A percentile compares a stretch with the other conserved stretches of the same genome.
Evolutionary conservation across 2,113 vertebrate species (phyloP).

Genomic region (Trogon melanurus): DNA sequence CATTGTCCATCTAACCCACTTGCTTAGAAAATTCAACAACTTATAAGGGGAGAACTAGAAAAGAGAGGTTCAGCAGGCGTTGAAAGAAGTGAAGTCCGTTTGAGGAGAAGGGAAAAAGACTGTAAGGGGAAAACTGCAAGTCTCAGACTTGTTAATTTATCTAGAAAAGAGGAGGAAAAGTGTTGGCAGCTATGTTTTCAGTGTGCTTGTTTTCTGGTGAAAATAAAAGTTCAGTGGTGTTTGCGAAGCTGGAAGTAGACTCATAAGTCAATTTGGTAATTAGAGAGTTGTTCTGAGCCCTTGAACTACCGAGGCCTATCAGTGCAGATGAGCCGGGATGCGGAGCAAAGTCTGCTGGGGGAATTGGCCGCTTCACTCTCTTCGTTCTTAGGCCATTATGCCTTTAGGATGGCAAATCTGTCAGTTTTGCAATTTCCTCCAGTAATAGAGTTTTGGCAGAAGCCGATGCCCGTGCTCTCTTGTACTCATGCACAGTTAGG

Average conservation of each 20-base stretch:
- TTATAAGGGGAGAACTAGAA: not conserved
- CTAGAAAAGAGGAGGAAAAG: not conserved
- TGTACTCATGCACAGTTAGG: conserved; percentile 43
- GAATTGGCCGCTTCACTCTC: not conserved
- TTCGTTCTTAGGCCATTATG: conserved; percentile 1
- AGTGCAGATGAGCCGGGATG: not conserved
- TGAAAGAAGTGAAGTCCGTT: not conserved
- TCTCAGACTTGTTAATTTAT: not conserved
- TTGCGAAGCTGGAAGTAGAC: not conserved
- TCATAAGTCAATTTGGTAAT: not conserved
- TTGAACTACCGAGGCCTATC: not conserved
- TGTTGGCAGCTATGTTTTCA: not conserved
- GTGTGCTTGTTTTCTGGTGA: not conserved
- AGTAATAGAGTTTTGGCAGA: conserved; percentile 34
- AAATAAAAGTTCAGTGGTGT: not conserved
- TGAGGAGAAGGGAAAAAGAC: not conserved
- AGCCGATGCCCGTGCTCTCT: not conserved
- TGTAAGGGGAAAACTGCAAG: not conserved
- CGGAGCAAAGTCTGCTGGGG: not conserved
- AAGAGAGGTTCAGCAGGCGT: not conserved
- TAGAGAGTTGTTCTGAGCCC: not conserved
- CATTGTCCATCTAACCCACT: not conserved
- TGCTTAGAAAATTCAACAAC: not conserved
- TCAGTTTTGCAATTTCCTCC: conserved; percentile 21
- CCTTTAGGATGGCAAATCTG: conserved; percentile 31